Evolutionary conservation across 2,888 invertebrate species (phyloP).

Genomic region (Cyclophora albipunctata): DNA sequence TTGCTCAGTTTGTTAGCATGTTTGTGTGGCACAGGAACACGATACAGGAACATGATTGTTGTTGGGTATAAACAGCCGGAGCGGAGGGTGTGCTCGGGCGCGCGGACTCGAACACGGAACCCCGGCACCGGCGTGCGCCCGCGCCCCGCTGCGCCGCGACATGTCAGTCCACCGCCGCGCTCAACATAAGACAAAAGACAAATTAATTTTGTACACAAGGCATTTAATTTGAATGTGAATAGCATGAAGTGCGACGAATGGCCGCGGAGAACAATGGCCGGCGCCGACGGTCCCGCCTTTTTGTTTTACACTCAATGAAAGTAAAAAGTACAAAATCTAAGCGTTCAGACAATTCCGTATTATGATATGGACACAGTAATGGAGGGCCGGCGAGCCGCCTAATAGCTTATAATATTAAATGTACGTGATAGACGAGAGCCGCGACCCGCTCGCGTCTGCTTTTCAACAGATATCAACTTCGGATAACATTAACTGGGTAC

Average conservation of each 20-base stretch:
- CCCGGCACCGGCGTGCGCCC: slow-evolving; percentile 12
- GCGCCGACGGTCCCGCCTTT: slow-evolving; percentile 67
- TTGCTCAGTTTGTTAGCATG: no score
- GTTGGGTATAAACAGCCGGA: slow-evolving; percentile 3
- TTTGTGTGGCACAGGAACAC: slow-evolving; percentile 12
- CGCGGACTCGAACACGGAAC: not conserved
- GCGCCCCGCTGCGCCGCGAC: slow-evolving; percentile 61
- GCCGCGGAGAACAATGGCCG: slow-evolving; percentile 70
- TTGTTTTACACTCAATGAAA: slow-evolving; percentile 63
- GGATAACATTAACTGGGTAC: no score
- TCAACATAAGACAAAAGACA: slow-evolving; percentile 72
- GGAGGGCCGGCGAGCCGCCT: slow-evolving; percentile 64
- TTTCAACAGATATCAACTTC: no score
- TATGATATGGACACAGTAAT: slow-evolving; percentile 74
- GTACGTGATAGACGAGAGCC: slow-evolving; percentile 58
- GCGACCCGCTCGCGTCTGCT: not conserved
- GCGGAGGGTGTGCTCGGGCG: slow-evolving; percentile 1
- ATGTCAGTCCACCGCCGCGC: slow-evolving; percentile 47
- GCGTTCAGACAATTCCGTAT: slow-evolving; percentile 71
- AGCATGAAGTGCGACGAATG: slow-evolving; percentile 76
- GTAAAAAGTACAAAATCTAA: slow-evolving; percentile 70
- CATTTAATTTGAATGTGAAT: slow-evolving; percentile 76
- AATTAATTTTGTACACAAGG: slow-evolving; percentile 75
- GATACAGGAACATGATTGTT: no score
- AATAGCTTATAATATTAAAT: slow-evolving; percentile 72